Base-by-base conservation (phyloP, 2,888 invertebrate genomes). In the Parapristionchus giblindavisi region DNA sequence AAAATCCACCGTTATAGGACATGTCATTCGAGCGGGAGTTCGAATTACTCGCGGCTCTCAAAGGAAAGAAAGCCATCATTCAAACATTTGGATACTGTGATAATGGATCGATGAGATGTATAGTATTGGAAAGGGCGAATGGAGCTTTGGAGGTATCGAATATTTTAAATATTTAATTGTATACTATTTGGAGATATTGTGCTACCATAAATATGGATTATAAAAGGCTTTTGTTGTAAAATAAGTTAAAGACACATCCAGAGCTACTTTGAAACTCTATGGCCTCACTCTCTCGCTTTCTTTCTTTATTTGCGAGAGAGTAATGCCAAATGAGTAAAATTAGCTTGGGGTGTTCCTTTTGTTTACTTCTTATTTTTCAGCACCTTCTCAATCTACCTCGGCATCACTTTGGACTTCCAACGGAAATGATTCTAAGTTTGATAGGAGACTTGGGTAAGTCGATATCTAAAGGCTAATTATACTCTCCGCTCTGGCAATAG, bases 311-410 rank as follows among this genome's bases (percentile, higher is more conserved):
- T n/a, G n/a, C n/a, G n/a, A n/a, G n/a, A n/a, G n/a, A n/a, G n/a
- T n/a, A n/a, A n/a, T n/a, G n/a, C 8, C 43, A 43, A 14, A 14
- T 43, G 8, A 14, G 43, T 14, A 8, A 43, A 43, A 43, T 14
- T 43, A 17, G 17, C 8, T 43, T 43, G 11, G 43, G 17, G 11
- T 43, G 8, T 17, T 43, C 11, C 43, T 14, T 52, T 32, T 38
- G 52, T 24, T 52, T n/a, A n/a, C n/a, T 32, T 1, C 8, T 29
- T 56, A 52, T 52, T 17, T 52, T 24, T 52, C 40, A 61, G 61
- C 61, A 61, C 5, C 61, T 61, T 17, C 40, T 61, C 38, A 61
- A 61, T 40, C 38, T 61, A 24, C 61, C 61, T 24, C 61, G 61
- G 5, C 40, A 61, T 27, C 27, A 38, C 6, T 40, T 61, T 27